phyloP scores from a whole-genome alignment of 2,113 vertebrate species.

The Diphyllodes magnificus region DNA sequence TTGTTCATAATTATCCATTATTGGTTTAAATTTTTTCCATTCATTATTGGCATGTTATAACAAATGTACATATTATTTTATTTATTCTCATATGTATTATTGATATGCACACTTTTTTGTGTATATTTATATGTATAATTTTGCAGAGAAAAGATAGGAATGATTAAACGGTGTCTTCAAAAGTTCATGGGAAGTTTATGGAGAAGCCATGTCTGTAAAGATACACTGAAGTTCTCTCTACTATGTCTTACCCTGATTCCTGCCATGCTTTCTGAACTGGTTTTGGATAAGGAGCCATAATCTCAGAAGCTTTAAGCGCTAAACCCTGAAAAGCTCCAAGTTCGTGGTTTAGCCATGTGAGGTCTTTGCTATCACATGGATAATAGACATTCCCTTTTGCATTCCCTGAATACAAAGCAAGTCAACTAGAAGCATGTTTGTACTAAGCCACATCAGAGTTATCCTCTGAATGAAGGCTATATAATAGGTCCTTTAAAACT shows the following conservation, averaged over 20 bases:
- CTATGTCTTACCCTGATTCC: background rate
- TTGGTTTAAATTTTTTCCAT: background rate
- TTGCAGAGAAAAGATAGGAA: background rate
- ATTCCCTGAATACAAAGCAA: background rate
- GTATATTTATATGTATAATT: background rate
- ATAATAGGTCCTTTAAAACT: background rate
- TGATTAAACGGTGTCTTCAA: background rate
- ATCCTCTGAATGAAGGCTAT: background rate
- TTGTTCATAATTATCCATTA: background rate
- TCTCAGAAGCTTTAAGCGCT: background rate
- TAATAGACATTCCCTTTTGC: slow-evolving; percentile 4
- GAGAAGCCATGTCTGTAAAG: background rate
- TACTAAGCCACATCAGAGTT: slow-evolving; percentile 22
- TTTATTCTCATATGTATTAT: background rate
- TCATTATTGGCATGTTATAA: background rate
- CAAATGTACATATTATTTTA: background rate
- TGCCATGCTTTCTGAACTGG: background rate
- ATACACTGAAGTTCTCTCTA: background rate
- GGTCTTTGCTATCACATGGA: slow-evolving; percentile 3
- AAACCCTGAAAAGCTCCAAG: slow-evolving; percentile 9
- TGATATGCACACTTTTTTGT: background rate
- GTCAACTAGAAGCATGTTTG: background rate
- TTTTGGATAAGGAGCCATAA: background rate
- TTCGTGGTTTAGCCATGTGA: slow-evolving; percentile 3
- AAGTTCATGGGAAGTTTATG: background rate